phyloP scores from a whole-genome alignment of 2,888 invertebrate species.

The Leucozona laternaria region DNA sequence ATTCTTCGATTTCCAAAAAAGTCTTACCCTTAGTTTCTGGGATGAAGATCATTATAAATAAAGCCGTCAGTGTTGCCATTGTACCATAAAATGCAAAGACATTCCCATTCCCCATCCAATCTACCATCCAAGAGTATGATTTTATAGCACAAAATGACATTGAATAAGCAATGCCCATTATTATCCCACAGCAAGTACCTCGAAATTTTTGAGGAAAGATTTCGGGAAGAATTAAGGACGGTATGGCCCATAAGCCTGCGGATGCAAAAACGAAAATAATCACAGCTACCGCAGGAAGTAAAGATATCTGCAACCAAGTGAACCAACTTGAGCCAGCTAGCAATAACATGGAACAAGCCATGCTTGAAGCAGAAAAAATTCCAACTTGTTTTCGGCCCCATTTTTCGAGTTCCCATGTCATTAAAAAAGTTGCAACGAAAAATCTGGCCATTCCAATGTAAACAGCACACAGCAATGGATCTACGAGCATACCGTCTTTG shows the following conservation, averaged over 20 bases:
- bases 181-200: constrained; percentile 88
- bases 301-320: constrained; percentile 78
- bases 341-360: constrained; percentile 86
- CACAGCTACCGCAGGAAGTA: constrained; percentile 80
- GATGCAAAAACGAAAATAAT: constrained; percentile 84
- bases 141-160: constrained; percentile 88
- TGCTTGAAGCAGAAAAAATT: constrained; percentile 87
- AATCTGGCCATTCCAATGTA: constrained; percentile 87
- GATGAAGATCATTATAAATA: constrained; percentile 86
- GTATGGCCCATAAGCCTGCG: constrained; percentile 86
- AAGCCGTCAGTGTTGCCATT: constrained; percentile 86
- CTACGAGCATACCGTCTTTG: constrained; percentile 86
- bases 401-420: constrained; percentile 87
- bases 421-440: constrained; percentile 85
- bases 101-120: constrained; percentile 85
- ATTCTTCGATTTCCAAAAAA: constrained; percentile 88
- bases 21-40: constrained; percentile 90
- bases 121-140: constrained; percentile 87
- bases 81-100: constrained; percentile 87
- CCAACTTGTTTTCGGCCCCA: constrained; percentile 87
- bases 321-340: constrained; percentile 84
- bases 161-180: constrained; percentile 87
- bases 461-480: constrained; percentile 88
- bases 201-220: constrained; percentile 87
- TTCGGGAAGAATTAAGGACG: constrained; percentile 91